Evolutionary conservation across 2,797 vertebrate species (phyloP).

Genomic region (Lycodopsis pacificus): DNA sequence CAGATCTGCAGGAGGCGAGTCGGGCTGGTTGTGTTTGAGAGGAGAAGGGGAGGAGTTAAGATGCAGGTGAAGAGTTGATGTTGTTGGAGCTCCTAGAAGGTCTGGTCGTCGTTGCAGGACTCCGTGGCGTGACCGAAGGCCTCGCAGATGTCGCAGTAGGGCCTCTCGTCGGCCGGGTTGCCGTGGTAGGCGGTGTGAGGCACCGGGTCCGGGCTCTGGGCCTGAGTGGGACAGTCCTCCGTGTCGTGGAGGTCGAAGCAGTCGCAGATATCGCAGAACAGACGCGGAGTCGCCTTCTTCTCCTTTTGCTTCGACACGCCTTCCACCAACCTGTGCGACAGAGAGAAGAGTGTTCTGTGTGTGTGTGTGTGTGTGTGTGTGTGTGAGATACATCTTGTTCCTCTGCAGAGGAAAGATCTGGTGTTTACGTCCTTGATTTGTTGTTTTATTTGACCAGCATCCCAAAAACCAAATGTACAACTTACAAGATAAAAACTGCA

Average conservation of each 20-base stretch:
- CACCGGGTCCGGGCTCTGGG: conserved; percentile 90
- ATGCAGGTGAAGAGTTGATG: neutral
- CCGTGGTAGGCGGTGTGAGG: conserved; percentile 92
- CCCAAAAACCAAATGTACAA: no score
- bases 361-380: no score
- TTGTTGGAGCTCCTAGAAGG: conserved; percentile 85
- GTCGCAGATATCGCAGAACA: conserved; percentile 99
- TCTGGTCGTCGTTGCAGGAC: conserved; percentile 95
- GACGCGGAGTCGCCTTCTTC: conserved; percentile 90
- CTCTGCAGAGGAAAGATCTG: no score
- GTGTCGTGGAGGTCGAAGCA: conserved; percentile 97
- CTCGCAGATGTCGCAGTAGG: conserved; percentile 97
- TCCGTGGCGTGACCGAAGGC: conserved; percentile 94
- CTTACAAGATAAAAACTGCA: neutral
- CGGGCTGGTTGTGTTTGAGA: conserved; percentile 9
- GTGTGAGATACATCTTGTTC: no score
- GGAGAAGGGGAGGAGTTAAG: neutral
- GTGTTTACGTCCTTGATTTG: no score
- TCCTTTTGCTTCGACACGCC: conserved; percentile 86
- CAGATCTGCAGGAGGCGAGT: conserved; percentile 54
- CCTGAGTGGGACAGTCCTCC: conserved; percentile 96
- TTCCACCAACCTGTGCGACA: conserved; percentile 47
- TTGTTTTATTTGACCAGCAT: no score
- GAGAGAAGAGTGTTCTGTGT: neutral
- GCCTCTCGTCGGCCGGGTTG: conserved; percentile 87